A percentile compares a stretch with the other conserved stretches of the same genome.
These are phyloP conservation scores for Morus bassanus DNA, from an alignment of 2,797 vertebrate species.

Conservation along the genomic window DNA sequence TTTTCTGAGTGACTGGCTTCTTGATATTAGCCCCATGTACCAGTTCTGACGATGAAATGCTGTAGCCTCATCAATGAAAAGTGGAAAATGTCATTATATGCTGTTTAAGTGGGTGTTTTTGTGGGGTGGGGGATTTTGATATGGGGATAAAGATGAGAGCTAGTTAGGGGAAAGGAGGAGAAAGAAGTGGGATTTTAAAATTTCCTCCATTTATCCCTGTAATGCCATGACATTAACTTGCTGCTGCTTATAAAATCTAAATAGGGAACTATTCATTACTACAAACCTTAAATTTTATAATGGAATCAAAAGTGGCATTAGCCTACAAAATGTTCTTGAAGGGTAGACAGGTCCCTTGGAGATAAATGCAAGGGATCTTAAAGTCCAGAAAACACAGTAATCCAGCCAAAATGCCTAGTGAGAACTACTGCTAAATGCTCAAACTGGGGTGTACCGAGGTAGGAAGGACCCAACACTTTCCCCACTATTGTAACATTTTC, in stretches of 20 bases:
- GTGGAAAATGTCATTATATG: constrained; percentile 42
- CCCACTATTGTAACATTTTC: neutral
- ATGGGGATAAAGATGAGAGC: neutral
- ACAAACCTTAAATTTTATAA: neutral
- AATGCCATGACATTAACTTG: constrained; percentile 41
- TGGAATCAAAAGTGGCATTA: neutral
- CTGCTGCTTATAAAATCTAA: constrained; percentile 29
- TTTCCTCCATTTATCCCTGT: neutral
- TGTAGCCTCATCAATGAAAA: constrained; percentile 38
- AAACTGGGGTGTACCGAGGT: neutral
- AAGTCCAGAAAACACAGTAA: neutral
- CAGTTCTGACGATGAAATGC: constrained; percentile 44
- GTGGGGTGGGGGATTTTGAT: constrained; percentile 30
- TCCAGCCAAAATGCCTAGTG: neutral
- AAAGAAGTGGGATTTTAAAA: neutral
- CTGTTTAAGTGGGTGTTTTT: constrained; percentile 37
- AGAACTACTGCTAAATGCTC: neutral
- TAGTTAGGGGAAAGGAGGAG: constrained; percentile 31
- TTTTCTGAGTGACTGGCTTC: constrained; percentile 50
- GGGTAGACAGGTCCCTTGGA: neutral
- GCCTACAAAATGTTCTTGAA: neutral
- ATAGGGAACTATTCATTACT: constrained; percentile 18
- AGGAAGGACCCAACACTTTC: neutral
- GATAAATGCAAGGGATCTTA: neutral
- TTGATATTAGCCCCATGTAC: constrained; percentile 15